phyloP scores from a whole-genome alignment of 2,797 vertebrate genomes.

The Amphiprion clarkii region DNA sequence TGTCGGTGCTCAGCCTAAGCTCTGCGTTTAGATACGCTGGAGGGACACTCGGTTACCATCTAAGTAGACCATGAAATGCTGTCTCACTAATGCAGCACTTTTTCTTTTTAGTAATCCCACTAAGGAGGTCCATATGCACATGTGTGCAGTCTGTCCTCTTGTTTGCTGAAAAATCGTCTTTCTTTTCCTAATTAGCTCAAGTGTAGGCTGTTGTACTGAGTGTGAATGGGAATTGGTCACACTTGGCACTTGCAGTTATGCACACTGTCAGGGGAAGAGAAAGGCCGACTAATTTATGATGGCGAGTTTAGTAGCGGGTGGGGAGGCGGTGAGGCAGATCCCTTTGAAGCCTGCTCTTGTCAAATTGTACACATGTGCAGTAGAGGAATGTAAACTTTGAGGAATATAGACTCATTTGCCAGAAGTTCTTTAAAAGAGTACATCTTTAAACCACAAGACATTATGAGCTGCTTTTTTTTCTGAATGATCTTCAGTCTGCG shows the following conservation, averaged over 20 bases:
- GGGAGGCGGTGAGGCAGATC: slow-evolving; percentile 5
- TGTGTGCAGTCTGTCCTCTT: slow-evolving; percentile 32
- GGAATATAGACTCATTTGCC: background rate
- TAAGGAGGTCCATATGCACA: slow-evolving; percentile 46
- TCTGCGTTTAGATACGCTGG: slow-evolving; percentile 47
- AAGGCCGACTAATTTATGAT: slow-evolving; percentile 64
- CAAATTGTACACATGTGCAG: background rate
- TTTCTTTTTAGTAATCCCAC: slow-evolving; percentile 39
- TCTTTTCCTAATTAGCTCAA: slow-evolving; percentile 68
- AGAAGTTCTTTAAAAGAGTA: background rate
- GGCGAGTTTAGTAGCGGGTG: slow-evolving; percentile 28
- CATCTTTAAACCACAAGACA: background rate
- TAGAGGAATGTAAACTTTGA: slow-evolving; percentile 1
- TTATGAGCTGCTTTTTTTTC: background rate
- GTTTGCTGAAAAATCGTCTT: slow-evolving; percentile 47
- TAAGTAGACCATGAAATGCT: slow-evolving; percentile 63
- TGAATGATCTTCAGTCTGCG: background rate
- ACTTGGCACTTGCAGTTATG: slow-evolving; percentile 68
- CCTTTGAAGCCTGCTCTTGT: slow-evolving; percentile 33
- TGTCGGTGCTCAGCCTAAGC: slow-evolving; percentile 46
- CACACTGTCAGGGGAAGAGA: slow-evolving; percentile 69
- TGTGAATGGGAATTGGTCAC: slow-evolving; percentile 69
- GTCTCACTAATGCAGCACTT: slow-evolving; percentile 43
- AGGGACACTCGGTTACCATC: slow-evolving; percentile 48
- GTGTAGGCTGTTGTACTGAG: slow-evolving; percentile 45